phyloP scores from a whole-genome alignment of 2,113 vertebrate genomes.

The Meleagris gallopavo region DNA sequence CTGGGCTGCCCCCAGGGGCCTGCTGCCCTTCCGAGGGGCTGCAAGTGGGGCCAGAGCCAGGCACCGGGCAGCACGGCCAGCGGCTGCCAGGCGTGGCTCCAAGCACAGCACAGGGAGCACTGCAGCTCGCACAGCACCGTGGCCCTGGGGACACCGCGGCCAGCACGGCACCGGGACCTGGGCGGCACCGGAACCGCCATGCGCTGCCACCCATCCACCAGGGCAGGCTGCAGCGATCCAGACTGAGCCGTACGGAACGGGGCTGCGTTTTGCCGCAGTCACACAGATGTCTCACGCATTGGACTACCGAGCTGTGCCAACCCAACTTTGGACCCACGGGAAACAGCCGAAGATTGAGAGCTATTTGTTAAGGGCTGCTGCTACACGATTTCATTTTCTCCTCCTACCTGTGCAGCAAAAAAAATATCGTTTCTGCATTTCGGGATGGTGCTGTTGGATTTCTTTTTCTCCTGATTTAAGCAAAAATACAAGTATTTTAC shows the following conservation, averaged over 20 bases:
- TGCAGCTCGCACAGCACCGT: accelerated
- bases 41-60: accelerated
- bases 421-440: conserved; percentile 19
- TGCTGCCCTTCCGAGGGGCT: neutral
- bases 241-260: accelerated
- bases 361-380: neutral
- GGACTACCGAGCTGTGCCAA: neutral
- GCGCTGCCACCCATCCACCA: neutral
- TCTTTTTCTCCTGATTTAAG: conserved; percentile 32
- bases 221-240: neutral
- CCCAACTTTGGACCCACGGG: neutral
- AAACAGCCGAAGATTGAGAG: neutral
- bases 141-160: neutral
- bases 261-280: neutral
- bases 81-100: accelerated
- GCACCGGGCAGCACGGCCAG: accelerated
- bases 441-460: neutral
- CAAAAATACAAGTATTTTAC: neutral
- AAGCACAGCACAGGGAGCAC: accelerated
- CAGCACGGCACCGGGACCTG: neutral
- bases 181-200: accelerated
- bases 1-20: neutral
- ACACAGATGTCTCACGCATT: neutral
- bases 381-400: neutral
- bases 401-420: conserved; percentile 36